Evolutionary conservation across 2,113 vertebrate genomes (phyloP).

Genomic region (Apeltes quadracus): DNA sequence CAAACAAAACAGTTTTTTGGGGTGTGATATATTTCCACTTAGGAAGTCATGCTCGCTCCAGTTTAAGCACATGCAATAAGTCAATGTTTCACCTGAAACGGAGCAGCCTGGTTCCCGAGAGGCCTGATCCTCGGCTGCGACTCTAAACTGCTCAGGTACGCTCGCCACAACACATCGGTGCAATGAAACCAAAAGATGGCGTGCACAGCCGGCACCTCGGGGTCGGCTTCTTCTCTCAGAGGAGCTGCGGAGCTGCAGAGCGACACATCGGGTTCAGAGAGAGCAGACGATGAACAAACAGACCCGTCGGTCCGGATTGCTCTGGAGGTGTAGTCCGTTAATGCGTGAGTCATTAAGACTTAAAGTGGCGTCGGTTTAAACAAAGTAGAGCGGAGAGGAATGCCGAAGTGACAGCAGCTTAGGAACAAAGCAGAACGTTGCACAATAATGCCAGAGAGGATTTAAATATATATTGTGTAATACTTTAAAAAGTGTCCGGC

Average conservation of each 20-base stretch:
- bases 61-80: conserved; percentile 8
- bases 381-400: conserved; percentile 25
- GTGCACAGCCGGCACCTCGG: conserved; percentile 18
- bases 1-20: not conserved
- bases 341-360: conserved; percentile 55
- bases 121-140: not conserved
- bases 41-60: not conserved
- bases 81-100: conserved; percentile 46
- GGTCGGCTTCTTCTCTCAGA: conserved; percentile 40
- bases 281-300: not conserved
- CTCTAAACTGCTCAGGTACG: not conserved
- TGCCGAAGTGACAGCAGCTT: conserved; percentile 3
- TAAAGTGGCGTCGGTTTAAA: conserved; percentile 13
- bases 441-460: not conserved
- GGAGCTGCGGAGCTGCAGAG: conserved; percentile 30
- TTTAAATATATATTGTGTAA: no score
- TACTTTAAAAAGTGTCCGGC: not conserved
- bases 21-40: not conserved
- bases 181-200: not conserved
- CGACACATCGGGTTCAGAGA: conserved; percentile 16
- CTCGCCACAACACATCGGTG: conserved; percentile 4
- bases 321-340: conserved; percentile 26
- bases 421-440: not conserved
- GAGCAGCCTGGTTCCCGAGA: conserved; percentile 16
- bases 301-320: not conserved